These are phyloP conservation scores for Podotricha telesiphe DNA, from an alignment of 2,888 invertebrate genomes.

Conservation along the genomic window DNA sequence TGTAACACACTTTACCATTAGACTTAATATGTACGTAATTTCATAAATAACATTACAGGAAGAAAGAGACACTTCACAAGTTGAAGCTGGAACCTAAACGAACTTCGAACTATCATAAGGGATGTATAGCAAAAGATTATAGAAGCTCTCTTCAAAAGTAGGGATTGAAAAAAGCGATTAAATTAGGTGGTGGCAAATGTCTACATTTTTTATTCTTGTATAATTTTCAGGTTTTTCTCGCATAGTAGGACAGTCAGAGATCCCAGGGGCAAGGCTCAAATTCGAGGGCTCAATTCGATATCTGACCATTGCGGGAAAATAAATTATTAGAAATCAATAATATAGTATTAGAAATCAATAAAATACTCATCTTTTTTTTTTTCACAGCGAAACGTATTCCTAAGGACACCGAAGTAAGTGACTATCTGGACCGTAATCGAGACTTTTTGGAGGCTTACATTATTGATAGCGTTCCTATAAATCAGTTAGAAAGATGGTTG, in stretches of 20 bases:
- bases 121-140: constrained; percentile 44
- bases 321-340: not conserved
- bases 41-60: not conserved
- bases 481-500: constrained; percentile 87
- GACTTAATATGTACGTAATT: not conserved
- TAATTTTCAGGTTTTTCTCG: no score
- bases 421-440: constrained; percentile 84
- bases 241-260: no score
- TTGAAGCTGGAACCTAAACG: constrained; percentile 31
- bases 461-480: constrained; percentile 84
- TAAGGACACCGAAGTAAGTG: constrained; percentile 60
- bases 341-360: not conserved
- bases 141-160: not conserved
- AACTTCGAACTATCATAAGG: constrained; percentile 54
- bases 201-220: no score
- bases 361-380: not conserved
- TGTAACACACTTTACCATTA: no score
- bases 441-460: constrained; percentile 87
- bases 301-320: no score
- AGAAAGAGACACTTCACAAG: not conserved
- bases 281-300: no score
- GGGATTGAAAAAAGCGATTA: constrained; percentile 18
- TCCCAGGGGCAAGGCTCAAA: no score
- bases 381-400: constrained; percentile 30
- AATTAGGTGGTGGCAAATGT: constrained; percentile 16